Evolutionary conservation across 2,797 vertebrate species (phyloP), one percentile per base, ranked within the genome.

Genomic region (Hydrolagus colliei): DNA sequence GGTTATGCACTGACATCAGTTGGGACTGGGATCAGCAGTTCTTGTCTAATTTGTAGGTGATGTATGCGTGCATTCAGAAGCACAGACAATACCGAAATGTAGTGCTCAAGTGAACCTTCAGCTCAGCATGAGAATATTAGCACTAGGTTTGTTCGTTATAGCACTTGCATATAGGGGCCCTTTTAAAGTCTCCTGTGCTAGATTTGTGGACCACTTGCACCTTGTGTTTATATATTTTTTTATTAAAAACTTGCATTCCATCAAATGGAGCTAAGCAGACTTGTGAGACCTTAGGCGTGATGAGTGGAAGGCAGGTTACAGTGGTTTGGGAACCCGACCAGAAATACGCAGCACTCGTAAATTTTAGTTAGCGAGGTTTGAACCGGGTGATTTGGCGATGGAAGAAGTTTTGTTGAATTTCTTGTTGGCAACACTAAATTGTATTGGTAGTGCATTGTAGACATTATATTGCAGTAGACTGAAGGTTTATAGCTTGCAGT

Each of bases 381-480:
- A 91, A 89, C 93, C 91, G 91, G 92, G 91, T 91, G 91, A 88
- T 90, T 76, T 91, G 86, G 87, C 77, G 88, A 87, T 87, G 86
- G 93, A 92, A 89, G 92, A 90, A 92, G 91, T 87, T 89, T 89
- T 92, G 91, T 78, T 92, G 92, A 90, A 88, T 90, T 84, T 71
- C 87, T 87, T 90, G 86, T 89, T 92, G 93, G 93, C 90, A 92
- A 95, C 94, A 94, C 94, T 95, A 95, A 92, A 92, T 92, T 92
- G 88, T 91, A 88, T 92, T 90, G 88, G 89, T 91, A 92, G 89
- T 87, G 89, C 90, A 90, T 88, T 92, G 92, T 84, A 84, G 32
- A 41, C 79, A 68, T 75, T 75, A 68, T 59, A 76, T 77, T 77
- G 65, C 79, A 84, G 79, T 75, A 68, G 18, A 76, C 61, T 77